Evolutionary conservation across 2,888 invertebrate species (phyloP).

Genomic region (Tipula vernalis): DNA sequence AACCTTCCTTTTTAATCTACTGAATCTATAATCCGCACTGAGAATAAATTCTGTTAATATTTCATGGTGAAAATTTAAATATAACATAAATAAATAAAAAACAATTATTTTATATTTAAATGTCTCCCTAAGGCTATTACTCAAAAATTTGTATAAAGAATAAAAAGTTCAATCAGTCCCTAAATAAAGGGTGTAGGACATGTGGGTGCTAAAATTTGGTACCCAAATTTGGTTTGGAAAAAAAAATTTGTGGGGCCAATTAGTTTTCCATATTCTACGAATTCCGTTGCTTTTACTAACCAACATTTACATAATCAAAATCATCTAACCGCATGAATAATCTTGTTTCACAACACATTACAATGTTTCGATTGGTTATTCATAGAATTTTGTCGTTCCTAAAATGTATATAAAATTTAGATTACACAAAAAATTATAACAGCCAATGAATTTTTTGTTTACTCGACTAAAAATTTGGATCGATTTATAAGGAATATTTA

Average conservation of each 20-base stretch:
- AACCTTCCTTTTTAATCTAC: no score
- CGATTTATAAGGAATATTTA: neutral
- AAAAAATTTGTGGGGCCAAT: neutral
- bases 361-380: neutral
- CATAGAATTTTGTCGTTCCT: neutral
- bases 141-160: neutral
- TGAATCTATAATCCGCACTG: no score
- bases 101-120: neutral
- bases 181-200: neutral
- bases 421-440: neutral
- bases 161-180: neutral
- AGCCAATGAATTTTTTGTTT: neutral
- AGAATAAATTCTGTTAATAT: neutral
- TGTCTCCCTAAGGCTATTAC: neutral
- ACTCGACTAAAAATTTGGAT: neutral
- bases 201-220: neutral
- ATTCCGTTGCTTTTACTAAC: neutral
- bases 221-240: neutral
- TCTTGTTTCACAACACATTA: neutral
- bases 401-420: neutral
- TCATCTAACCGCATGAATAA: neutral
- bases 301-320: neutral
- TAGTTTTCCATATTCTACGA: neutral
- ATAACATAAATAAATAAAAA: neutral
- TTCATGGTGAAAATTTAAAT: neutral